Percentiles rank a stretch among this genome's conserved stretches.
phyloP scores from a whole-genome alignment of 2,113 vertebrate genomes.

The Fulica atra region DNA sequence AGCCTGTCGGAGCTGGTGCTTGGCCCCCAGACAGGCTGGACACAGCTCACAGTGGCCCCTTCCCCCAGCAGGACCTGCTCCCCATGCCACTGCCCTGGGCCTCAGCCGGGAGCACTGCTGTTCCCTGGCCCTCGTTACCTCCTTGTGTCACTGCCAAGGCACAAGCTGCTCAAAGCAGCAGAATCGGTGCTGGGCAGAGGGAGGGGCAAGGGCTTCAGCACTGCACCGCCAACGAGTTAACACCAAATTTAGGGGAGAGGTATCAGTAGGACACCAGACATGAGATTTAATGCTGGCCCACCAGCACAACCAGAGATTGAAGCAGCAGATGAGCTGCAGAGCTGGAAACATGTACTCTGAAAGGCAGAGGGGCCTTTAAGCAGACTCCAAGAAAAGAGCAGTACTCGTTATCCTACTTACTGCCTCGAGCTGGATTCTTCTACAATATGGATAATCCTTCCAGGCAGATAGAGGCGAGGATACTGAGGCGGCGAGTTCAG shows the following conservation, averaged over 20 bases:
- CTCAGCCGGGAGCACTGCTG: no score
- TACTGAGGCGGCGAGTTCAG: slow-evolving; percentile 74
- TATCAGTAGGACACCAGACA: not conserved
- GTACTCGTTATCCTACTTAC: slow-evolving; percentile 59
- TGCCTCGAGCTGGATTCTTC: slow-evolving; percentile 84
- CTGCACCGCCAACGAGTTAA: accelerated
- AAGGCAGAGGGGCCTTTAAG: not conserved
- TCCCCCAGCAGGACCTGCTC: not conserved
- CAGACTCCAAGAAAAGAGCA: not conserved
- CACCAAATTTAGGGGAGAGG: not conserved
- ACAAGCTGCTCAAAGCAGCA: not conserved
- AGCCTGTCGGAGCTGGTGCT: not conserved
- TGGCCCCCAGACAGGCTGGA: not conserved
- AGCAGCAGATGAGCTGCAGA: not conserved
- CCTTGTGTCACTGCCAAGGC: no score
- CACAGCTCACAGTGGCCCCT: not conserved
- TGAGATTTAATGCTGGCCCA: not conserved
- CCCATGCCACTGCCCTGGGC: not conserved
- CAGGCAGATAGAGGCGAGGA: slow-evolving; percentile 88
- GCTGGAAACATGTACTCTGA: accelerated
- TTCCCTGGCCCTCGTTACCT: no score
- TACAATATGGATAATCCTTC: slow-evolving; percentile 87
- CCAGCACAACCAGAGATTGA: not conserved
- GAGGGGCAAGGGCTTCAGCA: accelerated
- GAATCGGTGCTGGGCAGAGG: not conserved